phyloP scores from a whole-genome alignment of 2,797 vertebrate genomes.

The Lepilemur ruficaudatus region DNA sequence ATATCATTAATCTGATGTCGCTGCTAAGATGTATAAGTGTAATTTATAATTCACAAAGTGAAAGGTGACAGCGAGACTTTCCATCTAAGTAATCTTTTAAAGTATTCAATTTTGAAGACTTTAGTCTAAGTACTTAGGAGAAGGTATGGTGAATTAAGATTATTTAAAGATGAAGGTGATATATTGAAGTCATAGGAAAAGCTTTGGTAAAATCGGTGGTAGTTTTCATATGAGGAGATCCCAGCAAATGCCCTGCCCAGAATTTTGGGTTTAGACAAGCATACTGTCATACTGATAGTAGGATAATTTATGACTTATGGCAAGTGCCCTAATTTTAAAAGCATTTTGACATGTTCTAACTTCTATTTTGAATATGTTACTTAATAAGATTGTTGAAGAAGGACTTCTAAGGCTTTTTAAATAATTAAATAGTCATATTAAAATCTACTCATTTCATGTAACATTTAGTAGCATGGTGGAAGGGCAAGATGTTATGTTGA shows the following conservation, averaged over 20 bases:
- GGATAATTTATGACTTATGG: slow-evolving; percentile 5
- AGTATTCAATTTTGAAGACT: slow-evolving; percentile 67
- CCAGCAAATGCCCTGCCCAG: not conserved
- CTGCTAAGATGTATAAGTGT: slow-evolving; percentile 55
- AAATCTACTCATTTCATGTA: slow-evolving; percentile 32
- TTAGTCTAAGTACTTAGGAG: slow-evolving; percentile 41
- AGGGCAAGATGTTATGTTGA: not conserved
- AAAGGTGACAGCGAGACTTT: slow-evolving; percentile 56
- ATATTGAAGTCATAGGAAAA: not conserved
- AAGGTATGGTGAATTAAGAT: slow-evolving; percentile 35
- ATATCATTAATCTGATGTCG: slow-evolving; percentile 79
- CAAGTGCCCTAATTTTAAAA: slow-evolving; percentile 39
- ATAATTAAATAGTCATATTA: slow-evolving; percentile 45
- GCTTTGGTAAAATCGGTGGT: not conserved
- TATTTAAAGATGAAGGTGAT: slow-evolving; percentile 44
- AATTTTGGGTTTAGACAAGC: slow-evolving; percentile 19
- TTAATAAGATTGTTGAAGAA: slow-evolving; percentile 45
- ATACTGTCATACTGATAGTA: not conserved
- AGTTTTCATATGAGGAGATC: not conserved
- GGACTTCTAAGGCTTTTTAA: not conserved
- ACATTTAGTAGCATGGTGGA: not conserved
- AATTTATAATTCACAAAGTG: slow-evolving; percentile 74
- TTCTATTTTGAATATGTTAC: not conserved
- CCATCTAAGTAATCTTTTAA: slow-evolving; percentile 53
- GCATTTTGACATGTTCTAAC: slow-evolving; percentile 34